phyloP scores from a whole-genome alignment of 2,113 vertebrate species.

The Oreochromis niloticus region DNA sequence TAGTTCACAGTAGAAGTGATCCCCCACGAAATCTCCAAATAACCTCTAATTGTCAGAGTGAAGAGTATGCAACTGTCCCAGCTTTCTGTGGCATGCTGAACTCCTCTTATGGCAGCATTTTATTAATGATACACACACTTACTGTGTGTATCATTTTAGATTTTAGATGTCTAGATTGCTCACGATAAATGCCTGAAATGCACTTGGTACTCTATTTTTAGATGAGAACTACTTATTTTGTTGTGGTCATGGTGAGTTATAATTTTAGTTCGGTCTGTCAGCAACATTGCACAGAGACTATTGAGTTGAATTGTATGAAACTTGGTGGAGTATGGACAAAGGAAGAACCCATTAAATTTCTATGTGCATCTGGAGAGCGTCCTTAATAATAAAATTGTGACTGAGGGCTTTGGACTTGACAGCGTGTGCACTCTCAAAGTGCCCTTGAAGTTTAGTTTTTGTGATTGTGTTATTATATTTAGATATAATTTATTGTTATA shows the following conservation, averaged over 20 bases:
- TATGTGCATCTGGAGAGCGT: neutral
- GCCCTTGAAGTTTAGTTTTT: neutral
- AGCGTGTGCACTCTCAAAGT: neutral
- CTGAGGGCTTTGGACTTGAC: neutral
- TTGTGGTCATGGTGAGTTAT: neutral
- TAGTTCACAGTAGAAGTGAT: slow-evolving; percentile 31
- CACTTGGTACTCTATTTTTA: neutral
- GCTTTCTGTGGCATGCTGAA: neutral
- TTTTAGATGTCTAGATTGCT: neutral
- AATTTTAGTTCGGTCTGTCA: neutral
- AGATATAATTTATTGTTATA: neutral
- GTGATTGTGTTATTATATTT: neutral
- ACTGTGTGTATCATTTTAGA: neutral
- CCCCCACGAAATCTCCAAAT: slow-evolving; percentile 36
- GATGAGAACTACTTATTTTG: neutral
- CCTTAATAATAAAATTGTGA: neutral
- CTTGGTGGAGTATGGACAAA: neutral
- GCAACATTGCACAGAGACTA: neutral
- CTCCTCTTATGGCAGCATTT: neutral
- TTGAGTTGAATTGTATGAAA: neutral
- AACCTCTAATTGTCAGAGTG: slow-evolving; percentile 35
- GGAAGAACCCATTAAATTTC: neutral
- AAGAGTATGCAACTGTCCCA: neutral
- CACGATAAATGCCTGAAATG: neutral
- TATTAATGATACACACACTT: neutral